A percentile compares a stretch with the other conserved stretches of the same genome.
Evolutionary conservation across 2,797 vertebrate genomes (phyloP).

Genomic region (Protosalanx chinensis): DNA sequence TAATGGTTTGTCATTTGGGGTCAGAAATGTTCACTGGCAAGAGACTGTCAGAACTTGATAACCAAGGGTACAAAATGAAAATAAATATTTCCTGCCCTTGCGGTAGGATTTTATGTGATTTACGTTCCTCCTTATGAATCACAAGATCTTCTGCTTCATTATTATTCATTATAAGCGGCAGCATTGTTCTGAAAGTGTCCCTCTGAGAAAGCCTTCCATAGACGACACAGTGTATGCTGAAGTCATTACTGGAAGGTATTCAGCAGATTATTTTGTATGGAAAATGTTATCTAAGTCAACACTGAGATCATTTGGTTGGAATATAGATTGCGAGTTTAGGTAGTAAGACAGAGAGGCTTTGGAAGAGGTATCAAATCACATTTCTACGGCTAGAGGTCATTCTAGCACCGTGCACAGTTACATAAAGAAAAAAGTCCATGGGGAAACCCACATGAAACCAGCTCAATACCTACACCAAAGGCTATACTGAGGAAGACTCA

Average conservation of each 20-base stretch:
- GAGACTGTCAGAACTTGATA: not conserved
- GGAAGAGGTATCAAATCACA: slow-evolving; percentile 12
- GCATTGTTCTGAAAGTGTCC: not conserved
- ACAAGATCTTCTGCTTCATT: not conserved
- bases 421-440: slow-evolving; percentile 20
- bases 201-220: not conserved
- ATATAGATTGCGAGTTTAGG: slow-evolving; percentile 25
- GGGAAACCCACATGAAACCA: not conserved
- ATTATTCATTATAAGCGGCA: not conserved
- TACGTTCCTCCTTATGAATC: not conserved
- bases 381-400: slow-evolving; percentile 40
- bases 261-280: slow-evolving; percentile 9
- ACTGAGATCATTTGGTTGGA: slow-evolving; percentile 36
- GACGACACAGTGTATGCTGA: not conserved
- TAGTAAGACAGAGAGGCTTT: not conserved
- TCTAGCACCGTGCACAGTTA: slow-evolving; percentile 19
- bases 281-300: not conserved
- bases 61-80: not conserved
- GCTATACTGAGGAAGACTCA: not conserved
- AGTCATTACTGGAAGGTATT: slow-evolving; percentile 22
- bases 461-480: not conserved
- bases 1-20: not conserved
- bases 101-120: not conserved
- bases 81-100: not conserved
- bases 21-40: not conserved